Evolutionary conservation across 2,888 invertebrate species (phyloP).

Genomic region (Bimastos eiseni): DNA sequence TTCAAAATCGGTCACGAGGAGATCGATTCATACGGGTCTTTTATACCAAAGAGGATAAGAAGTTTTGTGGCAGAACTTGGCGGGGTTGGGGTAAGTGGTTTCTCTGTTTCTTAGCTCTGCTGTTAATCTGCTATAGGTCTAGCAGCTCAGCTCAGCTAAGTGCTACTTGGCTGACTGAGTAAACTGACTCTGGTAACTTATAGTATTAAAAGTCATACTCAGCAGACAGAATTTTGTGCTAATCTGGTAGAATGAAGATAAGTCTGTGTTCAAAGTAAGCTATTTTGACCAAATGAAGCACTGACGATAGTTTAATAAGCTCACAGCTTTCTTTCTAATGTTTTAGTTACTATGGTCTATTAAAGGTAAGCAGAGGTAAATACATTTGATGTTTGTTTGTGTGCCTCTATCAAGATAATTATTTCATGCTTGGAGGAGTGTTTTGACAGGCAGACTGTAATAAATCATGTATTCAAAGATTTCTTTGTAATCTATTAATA

Average conservation of each 20-base stretch:
- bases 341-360: no score
- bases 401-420: no score
- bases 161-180: background rate
- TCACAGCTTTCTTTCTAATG: no score
- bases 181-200: background rate
- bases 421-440: no score
- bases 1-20: background rate
- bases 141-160: background rate
- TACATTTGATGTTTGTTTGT: no score
- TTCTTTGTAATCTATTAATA: no score
- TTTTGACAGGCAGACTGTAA: no score
- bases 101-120: background rate
- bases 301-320: no score
- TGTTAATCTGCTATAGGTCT: no score
- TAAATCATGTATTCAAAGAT: no score
- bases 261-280: background rate
- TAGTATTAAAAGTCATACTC: background rate
- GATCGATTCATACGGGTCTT: background rate
- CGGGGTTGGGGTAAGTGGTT: background rate
- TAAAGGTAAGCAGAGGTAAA: no score
- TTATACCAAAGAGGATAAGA: background rate
- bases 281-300: background rate
- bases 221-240: background rate
- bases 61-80: conserved; percentile 6
- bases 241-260: background rate